These are phyloP conservation scores for Halcyon smyrnensis DNA, from an alignment of 2,797 vertebrate genomes.

Conservation along the genomic window DNA sequence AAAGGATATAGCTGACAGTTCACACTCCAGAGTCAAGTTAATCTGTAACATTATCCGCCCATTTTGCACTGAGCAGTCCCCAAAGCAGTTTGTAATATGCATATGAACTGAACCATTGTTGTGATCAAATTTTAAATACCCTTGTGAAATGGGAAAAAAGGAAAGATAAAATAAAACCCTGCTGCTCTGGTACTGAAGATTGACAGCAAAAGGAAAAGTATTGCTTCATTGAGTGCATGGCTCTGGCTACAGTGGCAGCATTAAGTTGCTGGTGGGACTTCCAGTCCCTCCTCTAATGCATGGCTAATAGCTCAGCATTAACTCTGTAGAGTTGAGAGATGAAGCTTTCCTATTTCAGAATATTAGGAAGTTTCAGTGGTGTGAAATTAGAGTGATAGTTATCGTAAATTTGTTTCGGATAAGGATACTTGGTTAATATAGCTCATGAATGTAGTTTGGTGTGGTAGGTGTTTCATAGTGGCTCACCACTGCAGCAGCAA, in stretches of 20 bases:
- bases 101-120: slow-evolving; percentile 79
- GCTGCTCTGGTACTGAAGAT: slow-evolving; percentile 65
- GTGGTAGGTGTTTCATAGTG: background rate
- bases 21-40: slow-evolving; percentile 77
- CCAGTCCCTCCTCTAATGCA: slow-evolving; percentile 61
- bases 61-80: slow-evolving; percentile 71
- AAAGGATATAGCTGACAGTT: slow-evolving; percentile 73
- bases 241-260: slow-evolving; percentile 67
- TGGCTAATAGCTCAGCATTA: slow-evolving; percentile 54
- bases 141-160: slow-evolving; percentile 68
- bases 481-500: background rate
- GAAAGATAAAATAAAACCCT: slow-evolving; percentile 74
- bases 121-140: slow-evolving; percentile 80
- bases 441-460: background rate
- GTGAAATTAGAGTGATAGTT: slow-evolving; percentile 84
- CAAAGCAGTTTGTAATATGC: slow-evolving; percentile 77
- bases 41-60: slow-evolving; percentile 76
- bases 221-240: slow-evolving; percentile 49
- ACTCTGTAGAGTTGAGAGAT: slow-evolving; percentile 14
- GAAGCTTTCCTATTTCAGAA: slow-evolving; percentile 44
- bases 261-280: slow-evolving; percentile 68
- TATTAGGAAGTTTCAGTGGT: slow-evolving; percentile 71
- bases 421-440: slow-evolving; percentile 6
- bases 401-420: slow-evolving; percentile 58
- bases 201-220: slow-evolving; percentile 61